phyloP scores from a whole-genome alignment of 2,797 vertebrate species.

The Chaetophractus vellerosus region DNA sequence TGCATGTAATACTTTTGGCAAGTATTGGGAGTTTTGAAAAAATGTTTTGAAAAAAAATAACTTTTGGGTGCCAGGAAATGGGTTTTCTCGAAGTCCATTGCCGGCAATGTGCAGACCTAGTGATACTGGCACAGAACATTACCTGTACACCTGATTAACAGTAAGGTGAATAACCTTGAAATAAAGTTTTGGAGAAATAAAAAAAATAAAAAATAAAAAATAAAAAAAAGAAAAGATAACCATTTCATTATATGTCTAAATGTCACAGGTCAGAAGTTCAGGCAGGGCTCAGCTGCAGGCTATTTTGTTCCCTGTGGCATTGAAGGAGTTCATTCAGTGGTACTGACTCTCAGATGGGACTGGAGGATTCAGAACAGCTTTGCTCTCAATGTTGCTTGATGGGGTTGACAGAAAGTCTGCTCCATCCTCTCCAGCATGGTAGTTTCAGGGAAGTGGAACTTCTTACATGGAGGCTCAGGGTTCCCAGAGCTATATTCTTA shows the following conservation, averaged over 20 bases:
- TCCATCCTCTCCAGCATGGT: neutral
- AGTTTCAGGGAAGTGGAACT: neutral
- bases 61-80: no score
- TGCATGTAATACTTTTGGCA: no score
- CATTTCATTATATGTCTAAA: neutral
- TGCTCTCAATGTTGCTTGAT: neutral
- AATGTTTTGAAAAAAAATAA: no score
- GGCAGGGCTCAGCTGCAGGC: neutral
- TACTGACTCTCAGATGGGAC: neutral
- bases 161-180: no score
- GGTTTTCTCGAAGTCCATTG: no score
- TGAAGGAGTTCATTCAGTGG: neutral
- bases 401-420: neutral
- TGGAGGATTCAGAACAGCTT: neutral
- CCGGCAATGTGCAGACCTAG: no score
- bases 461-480: neutral
- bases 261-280: constrained; percentile 21
- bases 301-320: neutral
- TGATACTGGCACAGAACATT: no score
- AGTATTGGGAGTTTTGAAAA: no score
- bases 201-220: no score
- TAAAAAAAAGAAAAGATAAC: neutral
- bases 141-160: no score
- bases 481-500: neutral
- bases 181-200: no score